Conservation (phyloP, 2,113 vertebrate species). For the Pipra filicauda region DNA sequence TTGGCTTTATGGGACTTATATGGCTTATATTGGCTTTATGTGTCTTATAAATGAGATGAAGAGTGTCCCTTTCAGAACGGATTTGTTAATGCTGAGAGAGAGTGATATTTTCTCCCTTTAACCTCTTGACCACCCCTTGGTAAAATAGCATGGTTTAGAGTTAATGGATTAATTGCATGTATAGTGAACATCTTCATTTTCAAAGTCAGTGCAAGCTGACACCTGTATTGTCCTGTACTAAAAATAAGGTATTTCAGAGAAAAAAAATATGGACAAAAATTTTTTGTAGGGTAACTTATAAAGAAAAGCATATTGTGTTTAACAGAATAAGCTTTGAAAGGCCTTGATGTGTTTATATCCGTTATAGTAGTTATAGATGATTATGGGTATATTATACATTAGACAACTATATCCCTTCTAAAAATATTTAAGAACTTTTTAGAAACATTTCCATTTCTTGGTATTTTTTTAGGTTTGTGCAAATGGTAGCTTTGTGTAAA, state of each 20-base stretch:
- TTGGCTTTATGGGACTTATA: neutral
- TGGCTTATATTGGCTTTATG: neutral
- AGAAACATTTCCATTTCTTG: neutral
- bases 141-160: neutral
- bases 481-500: neutral
- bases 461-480: neutral
- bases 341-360: neutral
- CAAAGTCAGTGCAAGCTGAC: neutral
- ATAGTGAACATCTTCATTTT: slow-evolving; percentile 26
- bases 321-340: neutral
- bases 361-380: neutral
- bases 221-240: neutral
- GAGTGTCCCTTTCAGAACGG: neutral
- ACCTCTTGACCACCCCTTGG: neutral
- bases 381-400: neutral
- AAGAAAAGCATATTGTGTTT: neutral
- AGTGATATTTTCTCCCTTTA: neutral
- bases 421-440: neutral
- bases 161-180: neutral
- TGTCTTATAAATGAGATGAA: slow-evolving; percentile 16
- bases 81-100: slow-evolving; percentile 21
- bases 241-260: neutral
- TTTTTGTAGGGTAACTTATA: neutral
- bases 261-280: neutral
- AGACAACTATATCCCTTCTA: neutral